Conservation (phyloP, 2,888 invertebrate genomes). For the Drosophila conformis region DNA sequence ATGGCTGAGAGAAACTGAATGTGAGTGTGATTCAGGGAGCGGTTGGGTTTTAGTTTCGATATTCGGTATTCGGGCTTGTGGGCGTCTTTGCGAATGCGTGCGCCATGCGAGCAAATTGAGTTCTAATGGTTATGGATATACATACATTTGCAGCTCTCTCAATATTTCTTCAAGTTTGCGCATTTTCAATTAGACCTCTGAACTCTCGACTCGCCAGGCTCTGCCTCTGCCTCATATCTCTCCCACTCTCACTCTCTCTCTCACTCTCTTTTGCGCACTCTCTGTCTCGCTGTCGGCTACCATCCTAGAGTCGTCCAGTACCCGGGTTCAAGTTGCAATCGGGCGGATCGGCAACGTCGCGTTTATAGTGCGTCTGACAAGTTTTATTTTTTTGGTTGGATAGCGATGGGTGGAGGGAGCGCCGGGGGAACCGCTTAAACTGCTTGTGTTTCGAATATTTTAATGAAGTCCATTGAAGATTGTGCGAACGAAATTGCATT, state of each 20-base stretch:
- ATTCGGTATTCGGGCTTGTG: slow-evolving; percentile 45
- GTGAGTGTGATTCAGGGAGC: slow-evolving; percentile 5
- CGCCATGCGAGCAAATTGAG: slow-evolving; percentile 65
- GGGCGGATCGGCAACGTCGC: slow-evolving; percentile 19
- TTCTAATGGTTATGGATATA: slow-evolving; percentile 68
- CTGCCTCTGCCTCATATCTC: slow-evolving; percentile 25
- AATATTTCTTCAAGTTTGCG: slow-evolving; percentile 75
- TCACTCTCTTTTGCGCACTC: slow-evolving; percentile 8
- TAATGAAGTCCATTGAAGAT: slow-evolving; percentile 81
- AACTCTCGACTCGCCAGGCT: slow-evolving; percentile 65
- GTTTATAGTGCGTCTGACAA: slow-evolving; percentile 66
- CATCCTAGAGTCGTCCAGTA: slow-evolving; percentile 21
- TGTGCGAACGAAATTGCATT: slow-evolving; percentile 80
- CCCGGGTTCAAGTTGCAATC: slow-evolving; percentile 16
- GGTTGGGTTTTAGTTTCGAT: background rate
- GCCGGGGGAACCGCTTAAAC: slow-evolving; percentile 51
- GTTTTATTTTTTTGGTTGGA: slow-evolving; percentile 36
- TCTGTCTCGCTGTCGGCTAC: slow-evolving; percentile 10
- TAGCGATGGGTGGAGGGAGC: background rate
- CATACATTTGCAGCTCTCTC: slow-evolving; percentile 60
- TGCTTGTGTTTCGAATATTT: slow-evolving; percentile 80
- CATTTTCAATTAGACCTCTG: slow-evolving; percentile 84
- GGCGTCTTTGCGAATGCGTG: slow-evolving; percentile 63
- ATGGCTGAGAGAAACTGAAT: slow-evolving; percentile 10
- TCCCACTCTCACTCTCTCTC: slow-evolving; percentile 3